Conservation (phyloP, 2,113 vertebrate genomes). For the Perognathus longimembris region DNA sequence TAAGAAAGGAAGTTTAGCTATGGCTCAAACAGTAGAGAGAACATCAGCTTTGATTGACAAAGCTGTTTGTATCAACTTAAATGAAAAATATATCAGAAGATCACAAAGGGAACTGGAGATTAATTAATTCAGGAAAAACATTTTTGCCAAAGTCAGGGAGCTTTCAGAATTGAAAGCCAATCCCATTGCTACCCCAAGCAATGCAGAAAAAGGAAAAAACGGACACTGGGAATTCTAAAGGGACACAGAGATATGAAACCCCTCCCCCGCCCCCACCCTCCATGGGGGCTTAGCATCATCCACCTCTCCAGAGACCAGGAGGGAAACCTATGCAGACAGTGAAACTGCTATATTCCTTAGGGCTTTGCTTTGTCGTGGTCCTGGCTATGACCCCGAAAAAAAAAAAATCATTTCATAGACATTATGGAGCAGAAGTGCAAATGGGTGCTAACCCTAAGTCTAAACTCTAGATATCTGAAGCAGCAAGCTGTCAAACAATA, state of each 20-base stretch:
- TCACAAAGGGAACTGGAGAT: neutral
- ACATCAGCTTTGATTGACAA: no score
- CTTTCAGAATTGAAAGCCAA: neutral
- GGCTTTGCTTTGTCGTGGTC: neutral
- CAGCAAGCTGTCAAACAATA: neutral
- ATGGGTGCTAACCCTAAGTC: neutral
- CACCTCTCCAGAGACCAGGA: neutral
- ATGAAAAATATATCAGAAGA: neutral
- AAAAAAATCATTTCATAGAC: neutral
- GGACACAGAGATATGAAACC: neutral
- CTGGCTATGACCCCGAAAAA: neutral
- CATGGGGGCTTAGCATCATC: neutral
- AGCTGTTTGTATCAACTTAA: neutral
- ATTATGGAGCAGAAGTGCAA: neutral
- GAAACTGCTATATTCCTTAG: neutral
- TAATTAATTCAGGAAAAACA: neutral
- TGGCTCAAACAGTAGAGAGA: no score
- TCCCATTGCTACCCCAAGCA: neutral
- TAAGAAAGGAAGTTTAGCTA: slow-evolving; percentile 4
- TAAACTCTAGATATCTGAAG: slow-evolving; percentile 40
- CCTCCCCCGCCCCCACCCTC: no score
- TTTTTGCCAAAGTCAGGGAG: neutral
- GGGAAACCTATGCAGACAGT: fast-evolving
- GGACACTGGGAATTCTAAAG: no score
- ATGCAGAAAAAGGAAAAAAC: neutral